phyloP scores from a whole-genome alignment of 2,113 vertebrate genomes.

The Erythrolamprus reginae region DNA sequence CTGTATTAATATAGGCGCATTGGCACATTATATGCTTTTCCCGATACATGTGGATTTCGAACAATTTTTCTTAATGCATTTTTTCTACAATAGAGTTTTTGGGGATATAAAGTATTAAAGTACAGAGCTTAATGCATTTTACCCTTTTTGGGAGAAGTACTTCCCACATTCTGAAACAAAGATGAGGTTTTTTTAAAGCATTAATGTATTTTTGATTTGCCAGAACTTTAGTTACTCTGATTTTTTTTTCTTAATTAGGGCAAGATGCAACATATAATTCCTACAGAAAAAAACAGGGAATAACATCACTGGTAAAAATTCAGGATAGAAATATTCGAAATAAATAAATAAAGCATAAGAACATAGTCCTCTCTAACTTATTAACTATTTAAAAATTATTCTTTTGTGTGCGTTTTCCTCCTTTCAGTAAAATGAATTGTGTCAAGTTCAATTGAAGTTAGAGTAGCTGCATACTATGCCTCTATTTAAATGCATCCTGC shows the following conservation, averaged over 20 bases:
- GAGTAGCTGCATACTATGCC: neutral
- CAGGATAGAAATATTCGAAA: neutral
- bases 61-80: neutral
- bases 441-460: neutral
- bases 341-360: neutral
- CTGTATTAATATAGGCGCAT: neutral
- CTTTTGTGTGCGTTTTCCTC: accelerated
- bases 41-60: neutral
- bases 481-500: conserved; percentile 19
- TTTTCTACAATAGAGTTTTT: neutral
- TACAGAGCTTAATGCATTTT: neutral
- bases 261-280: neutral
- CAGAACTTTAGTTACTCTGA: neutral
- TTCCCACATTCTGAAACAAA: neutral
- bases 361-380: neutral
- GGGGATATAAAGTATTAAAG: neutral
- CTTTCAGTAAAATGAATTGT: neutral
- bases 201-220: neutral
- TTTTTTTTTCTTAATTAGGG: neutral
- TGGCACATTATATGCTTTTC: neutral
- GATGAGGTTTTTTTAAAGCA: neutral
- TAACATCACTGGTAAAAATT: neutral
- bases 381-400: neutral
- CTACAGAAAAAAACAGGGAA: neutral
- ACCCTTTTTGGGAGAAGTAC: neutral